Evolutionary conservation across 2,113 vertebrate species (phyloP).

Genomic region (Passer montanus): DNA sequence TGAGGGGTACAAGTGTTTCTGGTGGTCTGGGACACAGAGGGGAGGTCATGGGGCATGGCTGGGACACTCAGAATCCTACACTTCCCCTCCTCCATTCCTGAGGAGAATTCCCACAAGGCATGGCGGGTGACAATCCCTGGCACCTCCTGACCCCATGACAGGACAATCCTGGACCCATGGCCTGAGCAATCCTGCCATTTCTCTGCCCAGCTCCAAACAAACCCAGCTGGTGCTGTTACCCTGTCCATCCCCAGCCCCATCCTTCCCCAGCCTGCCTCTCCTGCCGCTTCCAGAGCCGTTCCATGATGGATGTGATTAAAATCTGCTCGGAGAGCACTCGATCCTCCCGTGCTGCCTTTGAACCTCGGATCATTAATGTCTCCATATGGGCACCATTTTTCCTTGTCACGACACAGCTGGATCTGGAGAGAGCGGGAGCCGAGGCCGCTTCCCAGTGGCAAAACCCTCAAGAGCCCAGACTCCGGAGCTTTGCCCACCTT

Average conservation of each 20-base stretch:
- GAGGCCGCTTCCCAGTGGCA: not conserved
- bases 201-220: not conserved
- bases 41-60: accelerated
- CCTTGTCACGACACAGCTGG: conserved; percentile 35
- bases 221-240: accelerated
- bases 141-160: not conserved
- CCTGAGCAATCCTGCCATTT: not conserved
- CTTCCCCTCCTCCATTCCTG: not conserved
- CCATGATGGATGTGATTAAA: conserved; percentile 48
- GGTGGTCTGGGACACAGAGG: accelerated
- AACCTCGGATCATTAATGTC: conserved; percentile 44
- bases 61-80: accelerated
- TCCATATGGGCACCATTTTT: conserved; percentile 64
- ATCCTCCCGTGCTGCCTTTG: conserved; percentile 35
- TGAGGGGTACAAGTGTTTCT: accelerated
- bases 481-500: not conserved
- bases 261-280: not conserved
- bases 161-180: not conserved
- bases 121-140: accelerated
- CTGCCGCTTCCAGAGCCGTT: not conserved
- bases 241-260: not conserved
- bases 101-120: not conserved
- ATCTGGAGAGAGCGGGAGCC: not conserved
- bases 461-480: not conserved
- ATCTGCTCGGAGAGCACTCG: not conserved